Evolutionary conservation across 2,888 invertebrate genomes (phyloP).

Genomic region (Drosophila prolongata): DNA sequence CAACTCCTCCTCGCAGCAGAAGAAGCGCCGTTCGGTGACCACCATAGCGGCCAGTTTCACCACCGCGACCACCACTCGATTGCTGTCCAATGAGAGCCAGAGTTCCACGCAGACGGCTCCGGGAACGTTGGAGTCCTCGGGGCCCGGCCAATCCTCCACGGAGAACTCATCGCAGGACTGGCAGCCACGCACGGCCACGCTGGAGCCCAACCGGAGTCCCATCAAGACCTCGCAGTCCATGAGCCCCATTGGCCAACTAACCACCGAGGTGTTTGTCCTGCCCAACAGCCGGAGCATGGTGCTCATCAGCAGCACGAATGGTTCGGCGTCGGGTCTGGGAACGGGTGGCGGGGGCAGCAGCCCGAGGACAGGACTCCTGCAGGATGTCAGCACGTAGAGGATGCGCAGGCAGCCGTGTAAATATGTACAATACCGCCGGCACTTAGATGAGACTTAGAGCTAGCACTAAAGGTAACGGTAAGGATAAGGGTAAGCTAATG

Average conservation of each 20-base stretch:
- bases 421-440: slow-evolving; percentile 54
- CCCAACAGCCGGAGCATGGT: slow-evolving; percentile 84
- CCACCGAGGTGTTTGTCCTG: slow-evolving; percentile 75
- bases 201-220: slow-evolving; percentile 79
- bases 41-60: slow-evolving; percentile 56
- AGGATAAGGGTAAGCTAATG: neutral
- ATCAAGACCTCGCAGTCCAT: slow-evolving; percentile 84
- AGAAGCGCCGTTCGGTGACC: slow-evolving; percentile 64
- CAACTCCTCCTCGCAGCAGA: slow-evolving; percentile 22
- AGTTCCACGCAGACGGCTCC: slow-evolving; percentile 63
- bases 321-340: slow-evolving; percentile 7
- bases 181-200: slow-evolving; percentile 64
- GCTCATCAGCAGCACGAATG: slow-evolving; percentile 67
- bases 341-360: slow-evolving; percentile 39
- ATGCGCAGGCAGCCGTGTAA: slow-evolving; percentile 46
- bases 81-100: slow-evolving; percentile 65
- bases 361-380: slow-evolving; percentile 60
- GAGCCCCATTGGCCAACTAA: slow-evolving; percentile 77
- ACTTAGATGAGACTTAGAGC: slow-evolving; percentile 7
- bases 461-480: slow-evolving; percentile 9
- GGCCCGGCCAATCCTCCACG: slow-evolving; percentile 10
- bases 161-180: slow-evolving; percentile 61
- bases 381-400: slow-evolving; percentile 76
- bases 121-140: slow-evolving; percentile 47
- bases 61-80: slow-evolving; percentile 46